Percentiles rank a stretch among this genome's conserved stretches.
phyloP scores from a whole-genome alignment of 2,113 vertebrate species.

The Strix uralensis region DNA sequence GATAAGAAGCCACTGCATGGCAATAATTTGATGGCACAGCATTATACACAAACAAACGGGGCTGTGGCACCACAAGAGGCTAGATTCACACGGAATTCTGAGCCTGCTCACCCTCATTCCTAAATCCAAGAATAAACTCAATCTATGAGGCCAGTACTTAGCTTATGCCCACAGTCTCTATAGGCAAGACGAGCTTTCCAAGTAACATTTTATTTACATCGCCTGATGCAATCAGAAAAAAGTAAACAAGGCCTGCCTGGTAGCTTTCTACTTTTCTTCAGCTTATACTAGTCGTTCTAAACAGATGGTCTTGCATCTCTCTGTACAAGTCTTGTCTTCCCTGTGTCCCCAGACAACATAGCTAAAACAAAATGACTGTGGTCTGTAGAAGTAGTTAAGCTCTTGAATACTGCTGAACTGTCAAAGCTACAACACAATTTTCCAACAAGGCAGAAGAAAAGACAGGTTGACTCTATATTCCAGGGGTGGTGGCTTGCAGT shows the following conservation, averaged over 20 bases:
- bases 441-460: not conserved
- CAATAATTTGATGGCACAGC: not conserved
- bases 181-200: not conserved
- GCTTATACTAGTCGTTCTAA: not conserved
- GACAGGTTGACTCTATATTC: not conserved
- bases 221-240: not conserved
- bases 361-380: not conserved
- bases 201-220: not conserved
- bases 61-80: not conserved
- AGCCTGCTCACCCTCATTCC: not conserved
- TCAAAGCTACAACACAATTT: not conserved
- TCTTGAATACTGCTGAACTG: not conserved
- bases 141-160: not conserved
- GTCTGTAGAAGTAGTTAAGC: not conserved
- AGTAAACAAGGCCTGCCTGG: not conserved
- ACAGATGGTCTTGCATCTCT: not conserved
- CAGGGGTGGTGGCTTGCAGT: not conserved
- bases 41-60: not conserved
- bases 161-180: not conserved
- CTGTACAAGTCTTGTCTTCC: not conserved
- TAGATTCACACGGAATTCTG: not conserved
- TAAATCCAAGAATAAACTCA: not conserved
- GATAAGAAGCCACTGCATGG: not conserved
- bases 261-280: not conserved
- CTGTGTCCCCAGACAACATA: not conserved